Evolutionary conservation across 2,113 vertebrate species (phyloP).

Genomic region (Circaetus cinerascens): DNA sequence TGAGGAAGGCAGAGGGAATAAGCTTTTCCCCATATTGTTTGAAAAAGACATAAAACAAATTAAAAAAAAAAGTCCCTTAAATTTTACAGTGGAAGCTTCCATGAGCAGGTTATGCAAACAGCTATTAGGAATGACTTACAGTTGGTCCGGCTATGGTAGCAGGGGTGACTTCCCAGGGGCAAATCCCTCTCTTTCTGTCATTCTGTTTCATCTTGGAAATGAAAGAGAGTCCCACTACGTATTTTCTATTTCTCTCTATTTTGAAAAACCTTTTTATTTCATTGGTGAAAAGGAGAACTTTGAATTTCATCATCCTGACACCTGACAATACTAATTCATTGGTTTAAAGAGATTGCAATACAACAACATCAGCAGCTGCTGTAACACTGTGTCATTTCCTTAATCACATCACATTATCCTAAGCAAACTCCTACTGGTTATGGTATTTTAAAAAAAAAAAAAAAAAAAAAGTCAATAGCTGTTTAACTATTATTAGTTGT

Average conservation of each 20-base stretch:
- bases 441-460: not conserved
- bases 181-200: not conserved
- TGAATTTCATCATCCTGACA: not conserved
- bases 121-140: not conserved
- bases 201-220: not conserved
- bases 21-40: not conserved
- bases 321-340: not conserved
- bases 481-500: not conserved
- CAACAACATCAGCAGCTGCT: not conserved
- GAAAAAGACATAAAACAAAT: not conserved
- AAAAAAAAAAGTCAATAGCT: not conserved
- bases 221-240: not conserved
- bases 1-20: not conserved
- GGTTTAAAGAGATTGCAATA: no score
- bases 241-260: not conserved
- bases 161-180: not conserved
- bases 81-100: not conserved
- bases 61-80: not conserved
- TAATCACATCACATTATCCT: not conserved
- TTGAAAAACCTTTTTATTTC: not conserved
- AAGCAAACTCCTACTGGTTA: not conserved
- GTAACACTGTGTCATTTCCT: not conserved
- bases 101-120: not conserved
- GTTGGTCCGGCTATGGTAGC: not conserved
- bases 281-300: not conserved